Evolutionary conservation across 2,113 vertebrate genomes (phyloP), one percentile per base, ranked within the genome.

Genomic region (Pantherophis guttatus): DNA sequence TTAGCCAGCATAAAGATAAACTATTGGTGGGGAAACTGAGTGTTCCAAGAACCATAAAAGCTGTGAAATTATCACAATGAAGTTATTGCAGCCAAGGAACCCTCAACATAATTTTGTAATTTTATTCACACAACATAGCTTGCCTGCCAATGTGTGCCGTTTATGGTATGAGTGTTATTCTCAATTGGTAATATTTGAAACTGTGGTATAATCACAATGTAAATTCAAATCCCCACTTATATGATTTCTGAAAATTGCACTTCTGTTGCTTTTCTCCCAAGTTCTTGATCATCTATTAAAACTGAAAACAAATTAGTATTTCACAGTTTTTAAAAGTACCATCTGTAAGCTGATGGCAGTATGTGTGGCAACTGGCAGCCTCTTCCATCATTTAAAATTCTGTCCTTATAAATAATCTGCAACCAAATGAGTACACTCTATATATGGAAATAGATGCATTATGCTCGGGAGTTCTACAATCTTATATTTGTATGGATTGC

Each of bases 251-350:
- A 97, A 97, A 97, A 95, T 52, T 95, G 44, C 0, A 0, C 94
- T 94, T 96, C 94, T 91, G 91, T 89, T 88, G 95, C 93, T n/a
- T 92, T 92, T 85, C 90, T 95, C 93, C 89, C 91, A 92, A 96
- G 92, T 89, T 15, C 94, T 96, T 93, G 53, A 94, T 95, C 92
- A 95, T 85, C 55, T 93, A 89, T 13, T 94, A 95, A 39, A 87
- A 92, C 92, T 95, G 86, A 96, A 97, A 94, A 97, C 97, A 96
- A 97, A 97, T 97, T 97, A 97, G 94, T 86, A 95, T 96, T 97
- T 96, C 93, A 50, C 9, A 86, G 89, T 86, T 92, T 96, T 97
- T 94, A 96, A 97, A 97, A 81, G 91, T 90, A 95, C 95, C 95
- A 95, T 96, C 94, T 96, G 15, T 97, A 96, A 96, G 93, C 94